Evolutionary conservation across 2,113 vertebrate species (phyloP).

Genomic region (Chaetodon trifascialis): DNA sequence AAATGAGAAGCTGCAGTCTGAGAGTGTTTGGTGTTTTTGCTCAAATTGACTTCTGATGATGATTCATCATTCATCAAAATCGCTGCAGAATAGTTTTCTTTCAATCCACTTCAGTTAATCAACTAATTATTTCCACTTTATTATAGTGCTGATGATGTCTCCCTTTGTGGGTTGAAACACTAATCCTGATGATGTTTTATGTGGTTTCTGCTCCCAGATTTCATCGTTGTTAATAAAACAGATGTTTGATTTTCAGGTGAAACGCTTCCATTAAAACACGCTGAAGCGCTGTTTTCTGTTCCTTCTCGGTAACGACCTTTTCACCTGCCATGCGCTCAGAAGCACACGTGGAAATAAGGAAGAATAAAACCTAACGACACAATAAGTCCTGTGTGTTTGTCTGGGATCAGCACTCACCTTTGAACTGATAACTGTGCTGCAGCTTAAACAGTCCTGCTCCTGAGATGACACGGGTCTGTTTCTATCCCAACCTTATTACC

Average conservation of each 20-base stretch:
- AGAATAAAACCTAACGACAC: slow-evolving; percentile 36
- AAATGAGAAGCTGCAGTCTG: background rate
- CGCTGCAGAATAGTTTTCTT: background rate
- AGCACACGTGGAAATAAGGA: slow-evolving; percentile 33
- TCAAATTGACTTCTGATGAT: background rate
- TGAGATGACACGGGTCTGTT: slow-evolving; percentile 69
- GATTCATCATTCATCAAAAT: background rate
- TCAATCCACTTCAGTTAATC: background rate
- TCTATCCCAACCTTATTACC: slow-evolving; percentile 76
- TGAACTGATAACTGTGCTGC: slow-evolving; percentile 67
- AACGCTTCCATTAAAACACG: background rate
- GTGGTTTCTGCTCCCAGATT: background rate
- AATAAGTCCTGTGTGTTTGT: slow-evolving; percentile 44
- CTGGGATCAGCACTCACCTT: slow-evolving; percentile 68
- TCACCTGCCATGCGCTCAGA: slow-evolving; percentile 24
- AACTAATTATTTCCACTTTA: background rate
- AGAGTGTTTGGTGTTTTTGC: background rate
- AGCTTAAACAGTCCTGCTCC: slow-evolving; percentile 67
- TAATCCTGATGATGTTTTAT: background rate
- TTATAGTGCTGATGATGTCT: background rate
- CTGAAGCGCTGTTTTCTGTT: background rate
- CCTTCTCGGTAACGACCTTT: background rate
- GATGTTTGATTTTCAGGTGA: slow-evolving; percentile 5
- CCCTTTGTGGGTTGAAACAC: background rate
- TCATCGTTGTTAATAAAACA: background rate